Evolutionary conservation across 2,113 vertebrate genomes (phyloP).

Genomic region (Octodon degus): DNA sequence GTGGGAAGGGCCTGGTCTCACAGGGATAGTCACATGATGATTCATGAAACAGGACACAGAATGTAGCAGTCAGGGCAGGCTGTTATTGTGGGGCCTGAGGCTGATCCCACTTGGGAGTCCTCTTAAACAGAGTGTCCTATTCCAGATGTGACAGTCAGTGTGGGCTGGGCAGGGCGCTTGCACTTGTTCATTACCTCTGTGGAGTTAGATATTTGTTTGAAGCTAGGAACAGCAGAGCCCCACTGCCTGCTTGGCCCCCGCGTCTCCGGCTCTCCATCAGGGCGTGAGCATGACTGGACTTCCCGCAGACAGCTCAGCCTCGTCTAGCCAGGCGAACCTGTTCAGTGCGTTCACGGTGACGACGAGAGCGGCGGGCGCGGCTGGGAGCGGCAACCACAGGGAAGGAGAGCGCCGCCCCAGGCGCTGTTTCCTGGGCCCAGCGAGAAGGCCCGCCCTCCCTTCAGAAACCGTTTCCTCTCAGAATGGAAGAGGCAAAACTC

Average conservation of each 20-base stretch:
- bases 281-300: conserved; percentile 65
- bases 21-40: background rate
- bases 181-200: background rate
- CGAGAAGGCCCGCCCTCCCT: background rate
- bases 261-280: background rate
- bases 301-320: conserved; percentile 76
- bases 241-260: background rate
- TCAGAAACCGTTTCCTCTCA: background rate
- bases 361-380: conserved; percentile 44
- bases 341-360: conserved; percentile 76
- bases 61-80: background rate
- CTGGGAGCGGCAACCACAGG: conserved; percentile 7
- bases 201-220: background rate
- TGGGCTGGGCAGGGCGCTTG: background rate
- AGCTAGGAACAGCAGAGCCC: background rate
- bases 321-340: conserved; percentile 78
- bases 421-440: background rate
- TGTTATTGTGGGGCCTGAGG: background rate
- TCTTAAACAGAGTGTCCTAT: background rate
- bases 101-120: background rate
- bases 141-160: background rate
- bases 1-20: background rate
- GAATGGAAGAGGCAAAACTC: background rate
- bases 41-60: background rate
- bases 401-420: background rate